Evolutionary conservation across 1,140 invertebrate genomes (phyloP).

Genomic region (Bombus soroeensis): DNA sequence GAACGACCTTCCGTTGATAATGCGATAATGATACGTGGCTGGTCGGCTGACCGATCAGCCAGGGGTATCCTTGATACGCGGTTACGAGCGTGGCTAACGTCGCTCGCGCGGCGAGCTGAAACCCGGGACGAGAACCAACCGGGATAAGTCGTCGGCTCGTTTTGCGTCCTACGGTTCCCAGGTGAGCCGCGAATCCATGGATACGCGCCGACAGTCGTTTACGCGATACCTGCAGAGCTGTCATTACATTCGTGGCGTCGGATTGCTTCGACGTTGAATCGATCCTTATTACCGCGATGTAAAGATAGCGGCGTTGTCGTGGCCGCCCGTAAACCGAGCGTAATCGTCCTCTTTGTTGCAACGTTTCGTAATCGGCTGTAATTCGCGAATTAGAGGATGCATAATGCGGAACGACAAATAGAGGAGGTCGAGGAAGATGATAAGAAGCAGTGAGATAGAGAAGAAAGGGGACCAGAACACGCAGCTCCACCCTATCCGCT

Average conservation of each 20-base stretch:
- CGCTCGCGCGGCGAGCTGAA: neutral
- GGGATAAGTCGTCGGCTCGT: slow-evolving; percentile 10
- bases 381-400: slow-evolving; percentile 27
- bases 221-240: neutral
- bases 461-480: neutral
- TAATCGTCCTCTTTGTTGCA: too few species aligned
- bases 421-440: neutral
- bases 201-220: neutral
- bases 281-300: slow-evolving; percentile 17
- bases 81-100: neutral
- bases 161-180: neutral
- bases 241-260: slow-evolving; percentile 3
- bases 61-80: neutral
- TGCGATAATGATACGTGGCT: slow-evolving; percentile 19
- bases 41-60: neutral
- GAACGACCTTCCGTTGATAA: slow-evolving; percentile 33
- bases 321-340: neutral
- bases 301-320: neutral
- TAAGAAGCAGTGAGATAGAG: neutral
- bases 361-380: neutral
- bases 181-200: neutral
- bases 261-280: neutral
- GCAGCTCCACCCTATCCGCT: neutral
- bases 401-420: neutral
- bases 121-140: neutral